Evolutionary conservation across 2,113 vertebrate genomes (phyloP).

Genomic region (Colius striatus): DNA sequence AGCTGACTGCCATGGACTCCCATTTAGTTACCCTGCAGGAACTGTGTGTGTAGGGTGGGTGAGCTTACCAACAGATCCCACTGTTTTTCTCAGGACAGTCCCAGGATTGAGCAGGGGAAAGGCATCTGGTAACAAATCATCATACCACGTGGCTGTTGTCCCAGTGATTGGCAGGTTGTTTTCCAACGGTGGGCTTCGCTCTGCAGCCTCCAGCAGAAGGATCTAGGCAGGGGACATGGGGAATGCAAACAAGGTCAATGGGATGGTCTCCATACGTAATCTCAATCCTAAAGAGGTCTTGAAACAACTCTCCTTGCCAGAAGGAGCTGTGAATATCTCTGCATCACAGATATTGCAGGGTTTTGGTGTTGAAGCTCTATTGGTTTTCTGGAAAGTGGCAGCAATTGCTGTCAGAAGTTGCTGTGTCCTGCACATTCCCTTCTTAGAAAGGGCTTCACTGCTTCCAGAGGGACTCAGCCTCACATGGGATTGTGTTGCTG

Average conservation of each 20-base stretch:
- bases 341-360: rapidly evolving
- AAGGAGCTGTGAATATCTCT: neutral
- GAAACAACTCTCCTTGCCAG: neutral
- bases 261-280: neutral
- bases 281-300: neutral
- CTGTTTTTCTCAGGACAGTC: constrained; percentile 64
- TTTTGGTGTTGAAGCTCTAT: neutral
- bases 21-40: neutral
- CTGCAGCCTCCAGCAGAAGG: constrained; percentile 77
- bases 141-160: constrained; percentile 78
- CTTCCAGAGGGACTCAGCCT: neutral
- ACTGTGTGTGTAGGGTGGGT: neutral
- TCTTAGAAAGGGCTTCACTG: neutral
- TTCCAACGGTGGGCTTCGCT: constrained; percentile 39
- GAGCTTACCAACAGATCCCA: constrained; percentile 65
- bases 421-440: rapidly evolving
- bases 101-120: constrained; percentile 80
- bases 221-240: constrained; percentile 71
- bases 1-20: neutral
- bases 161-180: constrained; percentile 68
- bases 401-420: neutral
- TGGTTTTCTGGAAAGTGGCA: neutral
- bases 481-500: neutral
- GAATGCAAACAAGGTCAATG: neutral
- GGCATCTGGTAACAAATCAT: constrained; percentile 80